Base-by-base conservation (phyloP, 2,888 invertebrate species). In the Dolomedes plantarius region DNA sequence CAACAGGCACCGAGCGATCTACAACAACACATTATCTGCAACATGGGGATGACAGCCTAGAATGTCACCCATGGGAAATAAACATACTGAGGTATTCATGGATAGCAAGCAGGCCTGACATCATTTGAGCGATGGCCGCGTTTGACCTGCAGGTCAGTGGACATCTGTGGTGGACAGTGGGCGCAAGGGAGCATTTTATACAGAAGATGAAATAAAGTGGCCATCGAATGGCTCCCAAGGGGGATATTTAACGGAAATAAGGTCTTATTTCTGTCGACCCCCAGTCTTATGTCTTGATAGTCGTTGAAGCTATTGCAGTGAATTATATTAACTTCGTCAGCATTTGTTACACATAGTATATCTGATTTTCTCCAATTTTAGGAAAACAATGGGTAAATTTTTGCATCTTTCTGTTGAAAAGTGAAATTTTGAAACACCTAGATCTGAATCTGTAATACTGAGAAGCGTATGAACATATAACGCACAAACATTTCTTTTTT, bases 151-250 rank as follows among this genome's bases (percentile, higher is more conserved):
- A 19, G 71, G 82, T 82, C 82, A 64, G 65, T 46, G 62, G 67
- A 64, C 82, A 76, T 82, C 75, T 69, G 82, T 19, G 28, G 46
- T 46, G 75, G 81, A 82, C 82, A 81, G 73, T 74, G 81, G 81
- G 64, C 80, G 19, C 73, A 27, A 50, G 74, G 73, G 81, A 74
- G 56, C 68, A 41, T 73, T 56, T 32, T 73, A 73, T 80, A 67
- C 41, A 73, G 67, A 56, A 62, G 68, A 74, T 71, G 41, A 71
- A 82, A 82, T 82, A 82, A 82, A 82, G 75, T 82, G 82, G 64
- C 82, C 75, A 19, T 75, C 71, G 68, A 69, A 82, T 82, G 32
- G 75, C 75, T 50, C 82, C 64, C 69, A 23, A 9, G 71, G 82
- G 82, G 29, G 82, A 82, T 75, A 82, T 82, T 82, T 74, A 31